Evolutionary conservation across 2,113 vertebrate species (phyloP).

Genomic region (Boulengeromyrus knoepffleri): DNA sequence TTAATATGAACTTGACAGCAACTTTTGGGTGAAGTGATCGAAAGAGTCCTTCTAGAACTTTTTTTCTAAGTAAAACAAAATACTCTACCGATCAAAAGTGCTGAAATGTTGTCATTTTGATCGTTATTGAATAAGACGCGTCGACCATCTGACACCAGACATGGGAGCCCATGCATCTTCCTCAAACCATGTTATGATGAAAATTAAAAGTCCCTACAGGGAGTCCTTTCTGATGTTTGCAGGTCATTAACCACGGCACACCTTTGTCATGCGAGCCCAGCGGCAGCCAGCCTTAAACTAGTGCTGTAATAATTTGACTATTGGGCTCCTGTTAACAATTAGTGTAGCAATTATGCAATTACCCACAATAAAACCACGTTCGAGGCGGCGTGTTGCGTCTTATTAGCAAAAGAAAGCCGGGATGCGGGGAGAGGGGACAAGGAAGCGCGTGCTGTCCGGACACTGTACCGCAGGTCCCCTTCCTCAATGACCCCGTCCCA

Average conservation of each 20-base stretch:
- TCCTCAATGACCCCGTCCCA: not conserved
- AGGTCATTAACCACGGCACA: constrained; percentile 54
- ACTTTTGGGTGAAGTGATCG: not conserved
- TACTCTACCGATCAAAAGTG: not conserved
- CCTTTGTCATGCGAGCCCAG: constrained; percentile 54
- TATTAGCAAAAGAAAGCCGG: constrained; percentile 59
- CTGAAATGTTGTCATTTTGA: not conserved
- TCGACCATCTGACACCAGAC: not conserved
- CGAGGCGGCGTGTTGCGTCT: constrained; percentile 24
- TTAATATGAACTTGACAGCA: not conserved
- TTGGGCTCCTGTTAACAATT: constrained; percentile 69
- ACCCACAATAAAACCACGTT: constrained; percentile 65
- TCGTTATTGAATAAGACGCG: not conserved
- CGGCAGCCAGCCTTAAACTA: constrained; percentile 38
- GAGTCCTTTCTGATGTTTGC: not conserved
- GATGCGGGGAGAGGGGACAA: constrained; percentile 23
- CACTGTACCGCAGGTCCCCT: not conserved
- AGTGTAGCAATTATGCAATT: constrained; percentile 70
- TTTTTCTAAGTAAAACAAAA: not conserved
- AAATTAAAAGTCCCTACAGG: not conserved
- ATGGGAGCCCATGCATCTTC: not conserved
- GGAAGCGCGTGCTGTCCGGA: not conserved
- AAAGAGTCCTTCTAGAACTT: not conserved
- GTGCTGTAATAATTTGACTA: constrained; percentile 56
- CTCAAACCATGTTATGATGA: not conserved